A percentile compares a stretch with the other conserved stretches of the same genome.
Conservation (phyloP, 2,113 vertebrate species). For the Reinhardtius hippoglossoides region DNA sequence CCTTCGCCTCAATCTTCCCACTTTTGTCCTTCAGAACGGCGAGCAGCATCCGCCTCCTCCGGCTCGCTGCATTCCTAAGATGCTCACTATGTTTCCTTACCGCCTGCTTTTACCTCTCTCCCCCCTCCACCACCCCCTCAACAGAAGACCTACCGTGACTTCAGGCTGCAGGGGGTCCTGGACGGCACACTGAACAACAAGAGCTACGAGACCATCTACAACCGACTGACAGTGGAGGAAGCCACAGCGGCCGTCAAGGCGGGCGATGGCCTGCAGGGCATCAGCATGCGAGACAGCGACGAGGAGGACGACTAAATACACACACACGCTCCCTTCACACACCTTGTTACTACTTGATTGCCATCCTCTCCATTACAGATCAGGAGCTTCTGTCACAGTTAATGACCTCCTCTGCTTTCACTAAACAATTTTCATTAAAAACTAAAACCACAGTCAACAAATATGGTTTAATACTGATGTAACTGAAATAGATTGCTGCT, state of each 20-base stretch:
- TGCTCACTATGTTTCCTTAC: slow-evolving; percentile 20
- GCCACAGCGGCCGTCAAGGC: slow-evolving; percentile 89
- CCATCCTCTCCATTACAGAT: neutral
- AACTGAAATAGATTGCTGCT: neutral
- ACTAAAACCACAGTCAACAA: neutral
- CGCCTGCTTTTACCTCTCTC: slow-evolving; percentile 1
- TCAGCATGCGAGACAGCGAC: slow-evolving; percentile 97
- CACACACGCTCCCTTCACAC: neutral
- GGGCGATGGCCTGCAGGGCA: slow-evolving; percentile 89
- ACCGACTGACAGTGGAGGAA: slow-evolving; percentile 91
- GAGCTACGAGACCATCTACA: slow-evolving; percentile 92
- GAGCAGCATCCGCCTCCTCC: slow-evolving; percentile 23
- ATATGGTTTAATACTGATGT: too few species aligned
- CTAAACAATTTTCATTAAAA: neutral
- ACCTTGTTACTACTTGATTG: slow-evolving; percentile 1
- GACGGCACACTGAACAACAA: slow-evolving; percentile 92
- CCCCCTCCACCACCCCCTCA: neutral
- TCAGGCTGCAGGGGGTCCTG: slow-evolving; percentile 92
- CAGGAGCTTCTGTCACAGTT: slow-evolving; percentile 7
- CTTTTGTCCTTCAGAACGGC: slow-evolving; percentile 52
- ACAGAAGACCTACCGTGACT: slow-evolving; percentile 96
- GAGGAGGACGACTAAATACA: slow-evolving; percentile 88
- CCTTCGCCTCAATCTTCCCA: slow-evolving; percentile 59
- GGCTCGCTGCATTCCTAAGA: slow-evolving; percentile 47
- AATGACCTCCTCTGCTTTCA: neutral